These are phyloP conservation scores for Larimichthys crocea DNA, from an alignment of 2,113 vertebrate genomes.

Conservation along the genomic window DNA sequence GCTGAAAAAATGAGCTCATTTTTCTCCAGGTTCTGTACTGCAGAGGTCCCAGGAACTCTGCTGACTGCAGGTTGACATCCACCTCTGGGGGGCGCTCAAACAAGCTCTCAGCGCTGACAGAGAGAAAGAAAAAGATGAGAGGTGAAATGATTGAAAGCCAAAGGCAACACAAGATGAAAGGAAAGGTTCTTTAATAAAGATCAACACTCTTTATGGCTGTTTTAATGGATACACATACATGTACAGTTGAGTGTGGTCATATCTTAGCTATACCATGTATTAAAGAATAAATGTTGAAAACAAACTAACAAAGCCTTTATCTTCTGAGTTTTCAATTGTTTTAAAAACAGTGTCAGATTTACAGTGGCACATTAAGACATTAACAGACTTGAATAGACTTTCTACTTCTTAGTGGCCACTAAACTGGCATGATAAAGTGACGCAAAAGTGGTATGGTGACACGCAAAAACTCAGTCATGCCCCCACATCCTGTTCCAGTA, in stretches of 20 bases:
- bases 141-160: not conserved
- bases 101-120: conserved; percentile 69
- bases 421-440: not conserved
- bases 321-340: not conserved
- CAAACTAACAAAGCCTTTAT: not conserved
- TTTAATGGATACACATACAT: too few species aligned
- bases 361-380: not conserved
- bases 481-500: conserved; percentile 45
- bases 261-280: too few species aligned
- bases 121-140: not conserved
- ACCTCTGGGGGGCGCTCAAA: conserved; percentile 74
- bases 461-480: not conserved
- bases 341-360: not conserved
- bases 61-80: conserved; percentile 68
- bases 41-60: conserved; percentile 78
- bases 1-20: conserved; percentile 75
- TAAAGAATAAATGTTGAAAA: not conserved
- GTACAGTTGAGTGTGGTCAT: too few species aligned
- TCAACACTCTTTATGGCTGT: not conserved
- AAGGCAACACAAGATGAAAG: not conserved
- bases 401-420: not conserved
- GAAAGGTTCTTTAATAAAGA: not conserved
- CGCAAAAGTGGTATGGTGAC: not conserved
- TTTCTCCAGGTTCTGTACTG: conserved; percentile 82
- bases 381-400: too few species aligned